Conservation (phyloP, 2,113 vertebrate species). For the Crotophaga sulcirostris region DNA sequence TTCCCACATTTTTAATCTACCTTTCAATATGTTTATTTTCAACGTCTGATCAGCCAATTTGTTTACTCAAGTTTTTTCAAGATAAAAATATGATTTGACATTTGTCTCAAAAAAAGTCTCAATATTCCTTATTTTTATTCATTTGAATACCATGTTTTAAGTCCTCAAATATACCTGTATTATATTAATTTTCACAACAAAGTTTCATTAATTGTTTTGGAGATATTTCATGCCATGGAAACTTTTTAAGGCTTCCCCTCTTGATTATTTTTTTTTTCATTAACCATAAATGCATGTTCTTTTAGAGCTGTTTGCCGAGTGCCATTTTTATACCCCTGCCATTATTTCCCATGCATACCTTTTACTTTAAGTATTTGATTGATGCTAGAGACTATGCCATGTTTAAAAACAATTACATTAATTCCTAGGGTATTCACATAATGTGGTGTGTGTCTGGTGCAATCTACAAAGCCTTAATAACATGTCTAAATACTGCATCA, state of each 20-base stretch:
- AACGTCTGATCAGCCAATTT: background rate
- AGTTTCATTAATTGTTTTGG: background rate
- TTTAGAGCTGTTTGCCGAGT: background rate
- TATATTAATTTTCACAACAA: background rate
- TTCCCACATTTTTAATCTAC: background rate
- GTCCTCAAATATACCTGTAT: background rate
- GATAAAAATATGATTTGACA: background rate
- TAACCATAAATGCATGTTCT: conserved; percentile 16
- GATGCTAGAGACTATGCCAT: background rate
- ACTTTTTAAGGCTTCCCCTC: background rate
- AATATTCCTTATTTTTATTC: too few relatives aligned
- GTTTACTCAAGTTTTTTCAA: background rate
- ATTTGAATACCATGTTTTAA: background rate
- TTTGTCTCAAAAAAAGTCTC: background rate
- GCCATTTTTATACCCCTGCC: background rate
- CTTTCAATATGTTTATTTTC: background rate
- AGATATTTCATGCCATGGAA: background rate
- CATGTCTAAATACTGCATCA: background rate
- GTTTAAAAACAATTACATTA: conserved; percentile 7
- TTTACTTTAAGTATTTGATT: background rate
- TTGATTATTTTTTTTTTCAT: background rate
- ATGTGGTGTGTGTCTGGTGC: background rate
- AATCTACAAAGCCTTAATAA: conserved; percentile 19
- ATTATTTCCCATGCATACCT: background rate
- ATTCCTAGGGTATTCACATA: background rate